Conservation (phyloP, 2,113 vertebrate species). For the Equus quagga region DNA sequence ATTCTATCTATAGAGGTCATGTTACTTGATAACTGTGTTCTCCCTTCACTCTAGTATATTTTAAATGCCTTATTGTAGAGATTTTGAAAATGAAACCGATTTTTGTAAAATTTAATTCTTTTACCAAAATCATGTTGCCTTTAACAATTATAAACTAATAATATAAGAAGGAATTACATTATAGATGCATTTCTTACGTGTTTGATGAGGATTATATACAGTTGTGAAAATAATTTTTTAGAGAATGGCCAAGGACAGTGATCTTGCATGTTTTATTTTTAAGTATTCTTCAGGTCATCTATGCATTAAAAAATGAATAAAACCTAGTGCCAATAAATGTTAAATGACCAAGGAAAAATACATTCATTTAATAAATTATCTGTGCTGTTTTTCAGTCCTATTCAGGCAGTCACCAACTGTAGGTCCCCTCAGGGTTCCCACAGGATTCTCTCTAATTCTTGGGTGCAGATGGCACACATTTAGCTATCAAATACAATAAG, state of each 20-base stretch:
- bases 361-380: slow-evolving; percentile 29
- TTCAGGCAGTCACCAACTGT: neutral
- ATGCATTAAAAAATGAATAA: slow-evolving; percentile 23
- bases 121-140: slow-evolving; percentile 29
- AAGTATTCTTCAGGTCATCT: slow-evolving; percentile 31
- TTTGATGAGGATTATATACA: neutral
- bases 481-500: neutral
- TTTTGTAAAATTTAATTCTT: slow-evolving; percentile 17
- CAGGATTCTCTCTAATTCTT: neutral
- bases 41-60: neutral
- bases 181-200: neutral
- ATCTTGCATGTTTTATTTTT: neutral
- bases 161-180: neutral
- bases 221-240: slow-evolving; percentile 12
- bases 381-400: neutral
- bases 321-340: slow-evolving; percentile 25
- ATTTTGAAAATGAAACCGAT: slow-evolving; percentile 54
- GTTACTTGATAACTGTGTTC: neutral
- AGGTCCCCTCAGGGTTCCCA: neutral
- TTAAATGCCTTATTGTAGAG: neutral
- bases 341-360: neutral
- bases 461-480: slow-evolving; percentile 34
- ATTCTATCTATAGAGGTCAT: neutral
- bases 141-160: slow-evolving; percentile 22
- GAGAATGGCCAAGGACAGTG: neutral